phyloP scores from a whole-genome alignment of 2,797 vertebrate species.

The Gymnoscopelus braueri region DNA sequence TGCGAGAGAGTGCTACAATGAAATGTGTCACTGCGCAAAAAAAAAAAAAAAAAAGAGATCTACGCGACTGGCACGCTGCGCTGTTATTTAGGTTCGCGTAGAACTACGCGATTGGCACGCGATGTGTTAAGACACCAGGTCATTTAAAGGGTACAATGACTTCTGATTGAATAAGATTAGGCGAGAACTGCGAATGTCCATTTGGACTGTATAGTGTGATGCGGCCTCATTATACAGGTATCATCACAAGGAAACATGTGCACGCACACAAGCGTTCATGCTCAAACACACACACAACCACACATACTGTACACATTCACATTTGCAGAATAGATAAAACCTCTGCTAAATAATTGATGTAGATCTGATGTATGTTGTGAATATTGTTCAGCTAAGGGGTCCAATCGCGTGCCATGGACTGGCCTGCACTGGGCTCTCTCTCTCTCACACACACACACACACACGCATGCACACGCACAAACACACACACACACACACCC shows the following conservation, averaged over 20 bases:
- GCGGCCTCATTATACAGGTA: neutral
- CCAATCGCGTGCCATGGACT: slow-evolving; percentile 71
- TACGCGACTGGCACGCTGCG: too few relatives aligned
- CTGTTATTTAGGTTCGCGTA: too few relatives aligned
- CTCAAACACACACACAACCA: slow-evolving; percentile 39
- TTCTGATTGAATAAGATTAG: neutral
- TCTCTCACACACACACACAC: slow-evolving; percentile 52
- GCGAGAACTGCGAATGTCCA: slow-evolving; percentile 8
- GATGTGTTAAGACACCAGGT: too few relatives aligned
- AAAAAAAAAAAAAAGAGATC: too few relatives aligned
- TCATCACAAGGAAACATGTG: slow-evolving; percentile 31
- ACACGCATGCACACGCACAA: slow-evolving; percentile 13
- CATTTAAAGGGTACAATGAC: neutral
- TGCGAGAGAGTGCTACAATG: too few relatives aligned
- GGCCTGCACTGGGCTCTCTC: slow-evolving; percentile 51
- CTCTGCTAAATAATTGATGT: slow-evolving; percentile 76
- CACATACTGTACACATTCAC: slow-evolving; percentile 53
- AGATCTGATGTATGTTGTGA: slow-evolving; percentile 79
- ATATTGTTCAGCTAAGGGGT: slow-evolving; percentile 74
- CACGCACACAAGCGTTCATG: slow-evolving; percentile 12
- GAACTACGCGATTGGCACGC: too few relatives aligned
- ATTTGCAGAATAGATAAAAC: slow-evolving; percentile 76
- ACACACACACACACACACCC: slow-evolving; percentile 44
- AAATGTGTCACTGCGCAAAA: too few relatives aligned
- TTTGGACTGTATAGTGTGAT: neutral